Evolutionary conservation across 2,888 invertebrate species (phyloP).

Genomic region (Synergus japonicus): DNA sequence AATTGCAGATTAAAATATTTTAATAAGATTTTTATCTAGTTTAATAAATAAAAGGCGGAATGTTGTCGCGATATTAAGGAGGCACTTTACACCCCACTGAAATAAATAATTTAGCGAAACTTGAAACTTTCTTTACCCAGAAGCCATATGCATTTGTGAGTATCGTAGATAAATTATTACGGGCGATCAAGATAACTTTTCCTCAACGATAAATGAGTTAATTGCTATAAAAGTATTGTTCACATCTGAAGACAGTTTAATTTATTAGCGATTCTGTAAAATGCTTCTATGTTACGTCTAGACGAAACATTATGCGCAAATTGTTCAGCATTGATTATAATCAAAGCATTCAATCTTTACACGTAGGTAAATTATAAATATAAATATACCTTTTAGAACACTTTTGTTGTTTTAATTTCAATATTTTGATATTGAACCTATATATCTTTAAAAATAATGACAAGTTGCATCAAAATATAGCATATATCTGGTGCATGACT

Average conservation of each 20-base stretch:
- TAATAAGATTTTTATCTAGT: too few relatives aligned
- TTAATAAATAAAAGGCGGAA: neutral
- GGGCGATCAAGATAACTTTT: constrained; percentile 27
- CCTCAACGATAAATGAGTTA: constrained; percentile 6
- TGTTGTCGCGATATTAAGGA: neutral
- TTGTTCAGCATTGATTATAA: neutral
- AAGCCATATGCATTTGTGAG: neutral
- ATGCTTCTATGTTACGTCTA: constrained; percentile 30
- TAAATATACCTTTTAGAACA: too few relatives aligned
- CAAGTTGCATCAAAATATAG: too few relatives aligned
- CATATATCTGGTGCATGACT: neutral
- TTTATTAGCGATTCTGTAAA: constrained; percentile 14
- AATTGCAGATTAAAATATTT: too few relatives aligned
- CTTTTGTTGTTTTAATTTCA: too few relatives aligned
- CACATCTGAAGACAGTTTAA: constrained; percentile 20
- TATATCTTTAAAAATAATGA: neutral
- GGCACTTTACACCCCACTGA: neutral
- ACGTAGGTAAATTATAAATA: too few relatives aligned
- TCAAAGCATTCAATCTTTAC: neutral
- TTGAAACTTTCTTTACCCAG: neutral
- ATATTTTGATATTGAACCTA: neutral
- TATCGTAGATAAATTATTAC: constrained; percentile 11
- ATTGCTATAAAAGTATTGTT: constrained; percentile 35
- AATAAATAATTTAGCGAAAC: constrained; percentile 8
- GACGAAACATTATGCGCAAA: neutral